Base-by-base conservation (phyloP, 1,140 invertebrate genomes). In the Saccostrea glomerata region DNA sequence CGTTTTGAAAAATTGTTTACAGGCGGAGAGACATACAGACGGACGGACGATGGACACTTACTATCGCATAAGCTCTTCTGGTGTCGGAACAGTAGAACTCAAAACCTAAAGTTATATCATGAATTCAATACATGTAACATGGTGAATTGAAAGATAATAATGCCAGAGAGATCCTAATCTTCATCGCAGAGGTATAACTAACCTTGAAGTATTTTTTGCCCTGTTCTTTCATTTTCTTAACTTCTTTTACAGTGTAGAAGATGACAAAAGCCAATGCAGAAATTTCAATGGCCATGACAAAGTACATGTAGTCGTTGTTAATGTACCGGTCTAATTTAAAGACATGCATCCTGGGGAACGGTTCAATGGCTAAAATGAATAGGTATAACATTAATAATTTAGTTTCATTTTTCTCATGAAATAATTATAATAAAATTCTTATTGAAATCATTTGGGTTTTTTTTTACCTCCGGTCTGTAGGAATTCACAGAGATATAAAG, bases 401-500 rank as follows among this genome's bases (percentile, higher is more conserved):
- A 36, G 2, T 36, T 36, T 36, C 30, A 36, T 36, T 36, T 36
- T 36, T 36, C 30, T 36, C 30, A 36, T 36, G 30, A 36, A 36
- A 2, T 36, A 36, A 36, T 36, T 36, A 36, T 36, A 36, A 36
- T 36, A 36, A 36, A 36, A 36, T 47, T 47, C 0, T 47, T 47
- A 47, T 47, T 47, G 47, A 47, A 47, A 47, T 47, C 47, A 47
- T 47, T 36, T 36, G 13, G 20, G 9, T 60, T 20, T 9, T 77
- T 77, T 25, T 36, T 9, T 77, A 77, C 95, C 95, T 30, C 96
- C 96, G n/a, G 95, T 95, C 9, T 95, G 95, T 25, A 95, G 87
- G 90, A 96, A 95, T 90, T 96, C 96, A 6, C 94, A 91, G 9
- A 95, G 87, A 82, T 88, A 90, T 30, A 95, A 91, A 17, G 93